Base-by-base conservation (phyloP, 2,888 invertebrate species). In the Lasioglossum lativentre region DNA sequence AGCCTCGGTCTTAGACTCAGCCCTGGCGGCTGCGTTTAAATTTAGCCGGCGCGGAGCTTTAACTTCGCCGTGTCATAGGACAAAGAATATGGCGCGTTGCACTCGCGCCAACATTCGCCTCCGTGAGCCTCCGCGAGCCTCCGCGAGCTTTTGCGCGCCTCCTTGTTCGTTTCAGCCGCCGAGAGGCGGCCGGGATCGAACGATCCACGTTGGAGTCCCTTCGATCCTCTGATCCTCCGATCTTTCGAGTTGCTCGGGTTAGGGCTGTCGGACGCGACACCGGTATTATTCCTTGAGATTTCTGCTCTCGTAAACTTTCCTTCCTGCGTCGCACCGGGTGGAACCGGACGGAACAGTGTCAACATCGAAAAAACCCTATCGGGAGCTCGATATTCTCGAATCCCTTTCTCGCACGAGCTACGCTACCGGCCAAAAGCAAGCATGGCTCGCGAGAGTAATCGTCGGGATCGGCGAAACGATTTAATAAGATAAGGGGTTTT, bases 11-110 rank as follows among this genome's bases (percentile, higher is more conserved):
- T 88, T 87, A 88, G 90, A 89, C 92, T 91, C 91, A 91, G 92
- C 90, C 91, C 90, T 86, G 90, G 91, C 88, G 90, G 83, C 86
- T 90, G 91, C 87, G 92, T 92, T 93, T 93, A 94, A 94, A 91
- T 94, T 93, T 94, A 94, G 94, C 91, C 88, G 82, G 27, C 87
- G 27, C 87, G 84, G 91, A 92, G 93, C 92, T 92, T 92, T 92
- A 92, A 91, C 93, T 92, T 91, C 89, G 91, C 90, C 92, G 91
- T 93, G 92, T 92, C 93, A 90, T 93, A 93, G 92, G 93, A 93
- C 93, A 94, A 93, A 93, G 93, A 92, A 90, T 91, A 91, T 90
- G 92, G 92, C 91, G 89, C 86, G 90, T 89, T 91, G 91, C 90
- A 90, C 91, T 91, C 90, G 90, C 83, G 90, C 91, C 90, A 90